Evolutionary conservation across 2,113 vertebrate genomes (phyloP).

Genomic region (Tetrao urogallus): DNA sequence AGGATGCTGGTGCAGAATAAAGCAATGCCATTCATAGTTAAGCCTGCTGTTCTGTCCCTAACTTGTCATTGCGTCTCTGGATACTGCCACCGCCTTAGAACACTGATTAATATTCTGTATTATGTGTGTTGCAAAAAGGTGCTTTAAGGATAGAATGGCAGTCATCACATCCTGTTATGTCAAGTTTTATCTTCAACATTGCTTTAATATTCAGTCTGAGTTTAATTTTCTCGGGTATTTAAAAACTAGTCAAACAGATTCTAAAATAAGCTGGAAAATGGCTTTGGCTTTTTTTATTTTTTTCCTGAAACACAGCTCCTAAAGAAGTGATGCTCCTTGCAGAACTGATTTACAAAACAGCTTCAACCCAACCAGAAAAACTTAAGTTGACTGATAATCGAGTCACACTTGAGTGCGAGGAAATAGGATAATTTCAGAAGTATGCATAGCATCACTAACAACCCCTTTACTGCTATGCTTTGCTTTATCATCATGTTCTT

Average conservation of each 20-base stretch:
- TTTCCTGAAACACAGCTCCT: neutral
- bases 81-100: constrained; percentile 44
- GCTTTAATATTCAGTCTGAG: neutral
- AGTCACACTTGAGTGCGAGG: neutral
- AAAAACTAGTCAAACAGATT: neutral
- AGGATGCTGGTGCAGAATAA: constrained; percentile 34
- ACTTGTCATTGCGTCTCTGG: constrained; percentile 54
- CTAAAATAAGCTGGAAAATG: constrained; percentile 6
- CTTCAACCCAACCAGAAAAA: neutral
- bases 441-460: neutral
- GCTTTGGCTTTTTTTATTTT: neutral
- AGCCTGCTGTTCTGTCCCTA: constrained; percentile 36
- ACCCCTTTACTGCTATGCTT: neutral
- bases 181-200: neutral
- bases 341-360: neutral
- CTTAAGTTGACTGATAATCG: neutral
- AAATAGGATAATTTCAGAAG: neutral
- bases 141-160: constrained; percentile 53
- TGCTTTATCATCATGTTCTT: neutral
- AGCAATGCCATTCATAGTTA: constrained; percentile 28
- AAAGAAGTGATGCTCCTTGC: neutral
- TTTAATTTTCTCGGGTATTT: neutral
- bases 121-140: constrained; percentile 25
- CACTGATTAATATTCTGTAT: constrained; percentile 53
- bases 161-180: neutral